A percentile compares a stretch with the other conserved stretches of the same genome.
Evolutionary conservation across 2,113 vertebrate species (phyloP).

Genomic region (Lipotes vexillifer): DNA sequence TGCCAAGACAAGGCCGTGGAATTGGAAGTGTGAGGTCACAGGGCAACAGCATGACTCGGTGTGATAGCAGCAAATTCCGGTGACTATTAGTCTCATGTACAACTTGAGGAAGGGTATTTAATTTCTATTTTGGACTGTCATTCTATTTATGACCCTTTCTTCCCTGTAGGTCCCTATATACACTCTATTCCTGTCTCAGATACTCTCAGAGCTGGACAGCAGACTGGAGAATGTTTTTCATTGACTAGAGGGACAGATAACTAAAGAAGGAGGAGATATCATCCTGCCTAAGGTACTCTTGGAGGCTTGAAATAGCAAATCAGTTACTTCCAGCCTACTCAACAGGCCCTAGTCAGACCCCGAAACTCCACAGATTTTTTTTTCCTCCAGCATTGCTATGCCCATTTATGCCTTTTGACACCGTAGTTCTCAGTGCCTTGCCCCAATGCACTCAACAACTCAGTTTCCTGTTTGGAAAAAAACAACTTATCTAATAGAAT

Average conservation of each 20-base stretch:
- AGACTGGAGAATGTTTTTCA: conserved; percentile 30
- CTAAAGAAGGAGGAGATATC: background rate
- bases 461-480: background rate
- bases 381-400: background rate
- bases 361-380: background rate
- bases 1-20: conserved; percentile 54
- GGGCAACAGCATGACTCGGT: conserved; percentile 4
- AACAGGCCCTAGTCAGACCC: background rate
- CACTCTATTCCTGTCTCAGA: conserved; percentile 10
- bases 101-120: conserved; percentile 31
- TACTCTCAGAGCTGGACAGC: background rate
- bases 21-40: conserved; percentile 47
- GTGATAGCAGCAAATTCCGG: conserved; percentile 53
- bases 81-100: background rate
- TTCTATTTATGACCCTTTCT: conserved; percentile 27
- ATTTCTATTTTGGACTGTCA: conserved; percentile 5
- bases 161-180: background rate
- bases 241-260: background rate
- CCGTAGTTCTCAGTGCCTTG: background rate
- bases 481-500: conserved; percentile 45
- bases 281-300: background rate
- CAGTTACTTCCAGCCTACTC: background rate
- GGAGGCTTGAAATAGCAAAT: background rate
- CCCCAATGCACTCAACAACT: conserved; percentile 1
- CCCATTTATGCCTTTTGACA: conserved; percentile 10